phyloP scores from a whole-genome alignment of 2,888 invertebrate species.

The Abrostola tripartita region DNA sequence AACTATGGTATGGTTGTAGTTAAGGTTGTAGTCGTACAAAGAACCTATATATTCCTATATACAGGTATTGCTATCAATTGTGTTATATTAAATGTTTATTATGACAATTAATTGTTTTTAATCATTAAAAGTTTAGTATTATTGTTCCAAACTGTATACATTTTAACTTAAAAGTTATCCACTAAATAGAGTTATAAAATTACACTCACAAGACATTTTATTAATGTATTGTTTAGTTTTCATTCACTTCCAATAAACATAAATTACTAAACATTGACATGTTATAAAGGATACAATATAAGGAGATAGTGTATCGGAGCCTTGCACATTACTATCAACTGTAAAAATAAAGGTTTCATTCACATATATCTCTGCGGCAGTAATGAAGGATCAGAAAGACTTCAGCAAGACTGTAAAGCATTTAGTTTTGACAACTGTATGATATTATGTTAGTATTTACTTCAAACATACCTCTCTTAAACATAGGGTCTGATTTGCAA shows the following conservation, averaged over 20 bases:
- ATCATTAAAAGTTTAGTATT: no score
- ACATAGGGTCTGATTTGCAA: constrained; percentile 63
- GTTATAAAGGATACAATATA: constrained; percentile 68
- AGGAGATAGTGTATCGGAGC: constrained; percentile 42
- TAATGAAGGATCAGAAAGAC: not conserved
- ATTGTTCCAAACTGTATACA: no score
- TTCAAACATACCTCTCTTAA: constrained; percentile 72
- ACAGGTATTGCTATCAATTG: no score
- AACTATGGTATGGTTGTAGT: constrained; percentile 4
- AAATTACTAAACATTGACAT: no score
- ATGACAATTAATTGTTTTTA: no score
- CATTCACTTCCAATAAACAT: no score
- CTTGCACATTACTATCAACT: constrained; percentile 47
- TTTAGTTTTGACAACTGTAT: not conserved
- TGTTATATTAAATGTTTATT: no score
- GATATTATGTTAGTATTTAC: not conserved
- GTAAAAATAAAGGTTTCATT: constrained; percentile 50
- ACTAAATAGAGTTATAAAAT: no score
- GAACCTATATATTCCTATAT: no score
- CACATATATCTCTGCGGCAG: constrained; percentile 2
- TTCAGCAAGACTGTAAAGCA: not conserved
- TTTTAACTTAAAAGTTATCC: no score
- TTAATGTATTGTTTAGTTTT: no score
- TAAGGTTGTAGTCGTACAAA: not conserved
- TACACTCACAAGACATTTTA: no score